Evolutionary conservation across 1,140 invertebrate genomes (phyloP), one percentile per base, ranked within the genome.

Genomic region (Lordiphosa mommai): DNA sequence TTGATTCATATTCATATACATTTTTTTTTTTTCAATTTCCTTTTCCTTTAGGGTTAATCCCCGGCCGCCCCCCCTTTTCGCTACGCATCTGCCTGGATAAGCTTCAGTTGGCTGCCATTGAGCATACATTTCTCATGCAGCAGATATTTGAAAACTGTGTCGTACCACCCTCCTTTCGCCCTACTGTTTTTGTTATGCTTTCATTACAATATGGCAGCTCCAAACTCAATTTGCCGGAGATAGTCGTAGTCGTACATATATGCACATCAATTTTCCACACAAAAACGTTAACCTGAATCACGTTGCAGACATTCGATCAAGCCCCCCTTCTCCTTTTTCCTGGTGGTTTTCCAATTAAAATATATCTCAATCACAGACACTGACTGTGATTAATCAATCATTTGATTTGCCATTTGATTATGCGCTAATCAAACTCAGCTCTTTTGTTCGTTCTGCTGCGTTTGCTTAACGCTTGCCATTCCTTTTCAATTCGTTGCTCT

Each of bases 281-380:
- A 36, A 37, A 29, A 50, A 50, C 30, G 27, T 12, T 13, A 17
- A 66, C 56, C 32, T 33, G 43, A 64, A 44, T 37, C 30, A 51
- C 37, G 32, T 51, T 51, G 32, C 36, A 33, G 46, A 17, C 47
- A 68, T 67, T 60, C 53, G 44, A 68, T 51, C 34, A 51, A 33
- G 30, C 32, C 37, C 34, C 68, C 33, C 1, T 23, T 7, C 14
- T 56, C 8, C 8, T 5, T 38, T 36, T 1, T 2, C 10, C 16
- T 63, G 38, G 47, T 59, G 48, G 64, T 32, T 63, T 70, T 53
- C 58, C 58, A 76, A 70, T 74, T 70, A 74, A 70, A 76, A 76
- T 59, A 52, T 71, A 36, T 37, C 60, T 49, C 40, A 48, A 36
- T 60, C 50, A 47, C 51, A 40, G 47, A 32, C 34, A 64, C 43